phyloP scores from a whole-genome alignment of 2,113 vertebrate species.

The Brienomyrus brachyistius region DNA sequence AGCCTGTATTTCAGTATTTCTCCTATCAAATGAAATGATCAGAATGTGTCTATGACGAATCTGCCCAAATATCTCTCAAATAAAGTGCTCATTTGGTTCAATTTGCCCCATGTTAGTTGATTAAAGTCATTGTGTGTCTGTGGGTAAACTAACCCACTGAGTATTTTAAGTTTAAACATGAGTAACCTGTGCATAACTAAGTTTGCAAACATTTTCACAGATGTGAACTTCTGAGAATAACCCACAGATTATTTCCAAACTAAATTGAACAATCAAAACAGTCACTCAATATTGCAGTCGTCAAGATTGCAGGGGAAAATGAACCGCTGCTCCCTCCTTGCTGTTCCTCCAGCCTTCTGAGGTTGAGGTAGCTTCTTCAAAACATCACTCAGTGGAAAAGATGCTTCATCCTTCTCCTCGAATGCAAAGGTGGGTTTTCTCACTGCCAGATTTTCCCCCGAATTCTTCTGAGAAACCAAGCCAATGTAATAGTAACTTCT shows the following conservation, averaged over 20 bases:
- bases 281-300: conserved; percentile 2
- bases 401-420: not conserved
- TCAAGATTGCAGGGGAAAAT: not conserved
- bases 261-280: not conserved
- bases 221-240: not conserved
- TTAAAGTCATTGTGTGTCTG: not conserved
- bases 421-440: conserved; percentile 9
- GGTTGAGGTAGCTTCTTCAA: conserved; percentile 8
- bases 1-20: not conserved
- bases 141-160: not conserved
- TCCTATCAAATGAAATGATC: not conserved
- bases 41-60: not conserved
- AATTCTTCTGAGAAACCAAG: not conserved
- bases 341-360: conserved; percentile 4
- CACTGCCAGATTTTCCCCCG: not conserved
- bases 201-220: not conserved
- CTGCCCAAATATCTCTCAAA: not conserved
- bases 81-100: not conserved
- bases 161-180: not conserved
- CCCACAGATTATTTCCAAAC: not conserved
- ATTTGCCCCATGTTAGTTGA: not conserved
- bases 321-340: conserved; percentile 14
- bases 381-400: not conserved
- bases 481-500: conserved; percentile 12
- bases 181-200: not conserved